Base-by-base conservation (phyloP, 2,888 invertebrate genomes). In the Onthophagus sagittarius region DNA sequence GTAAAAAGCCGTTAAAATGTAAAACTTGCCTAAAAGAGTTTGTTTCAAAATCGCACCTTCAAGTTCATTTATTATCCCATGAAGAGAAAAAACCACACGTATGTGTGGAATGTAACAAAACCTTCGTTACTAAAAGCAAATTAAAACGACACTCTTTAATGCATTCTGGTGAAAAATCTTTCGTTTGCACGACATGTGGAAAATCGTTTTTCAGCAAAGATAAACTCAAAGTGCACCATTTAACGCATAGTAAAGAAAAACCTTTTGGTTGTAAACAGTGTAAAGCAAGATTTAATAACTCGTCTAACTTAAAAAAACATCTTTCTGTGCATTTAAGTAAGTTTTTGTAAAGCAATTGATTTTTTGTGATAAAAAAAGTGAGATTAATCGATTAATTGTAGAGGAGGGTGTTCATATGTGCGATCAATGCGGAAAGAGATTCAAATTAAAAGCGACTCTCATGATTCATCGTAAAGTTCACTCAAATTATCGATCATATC, bases 31-130 rank as follows among this genome's bases (percentile, higher is more conserved):
- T 83, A 9, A 86, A 92, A 88, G 88, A 88, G 71, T 94, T 94
- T 82, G 89, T 90, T 1, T 89, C 90, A 4, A 89, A 89, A 72
- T 91, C 92, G 0, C 94, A 94, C 82, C 89, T 90, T 77, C 90
- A 92, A 80, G 91, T 93, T 77, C 94, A 94, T 78, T 87, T 90
- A 82, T 87, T 90, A 13, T 89, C 89, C 15, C 94, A 94, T 79
- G 87, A 87, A 33, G 89, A 89, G 69, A 88, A 88, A 77, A 88
- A 89, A 73, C 89, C 89, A 0, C 90, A 88, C 78, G 82, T 87
- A 0, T 93, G 93, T 78, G 86, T 87, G 11, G 82, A 88, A 0
- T 94, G 94, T 79, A 86, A 87, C 0, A 92, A 92, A 81, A 86
- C 88, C 32, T 94, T 94, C 83, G 88, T 89, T 53, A 92, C 92